These are phyloP conservation scores for Dendropsophus ebraccatus DNA, from an alignment of 2,113 vertebrate genomes.

Conservation along the genomic window DNA sequence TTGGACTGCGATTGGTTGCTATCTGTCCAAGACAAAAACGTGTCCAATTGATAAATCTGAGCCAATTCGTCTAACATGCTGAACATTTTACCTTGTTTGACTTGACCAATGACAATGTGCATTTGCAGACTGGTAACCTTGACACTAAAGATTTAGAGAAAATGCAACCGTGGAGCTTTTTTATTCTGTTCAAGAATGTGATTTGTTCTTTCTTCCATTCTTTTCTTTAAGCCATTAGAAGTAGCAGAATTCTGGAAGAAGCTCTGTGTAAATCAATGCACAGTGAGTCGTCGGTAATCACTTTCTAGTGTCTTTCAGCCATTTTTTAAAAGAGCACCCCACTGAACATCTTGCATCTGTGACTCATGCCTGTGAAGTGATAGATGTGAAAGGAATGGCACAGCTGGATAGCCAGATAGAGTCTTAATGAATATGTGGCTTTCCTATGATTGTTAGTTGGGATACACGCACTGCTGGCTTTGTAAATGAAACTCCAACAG, in stretches of 20 bases:
- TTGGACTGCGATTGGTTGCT: too few relatives aligned
- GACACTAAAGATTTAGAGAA: constrained; percentile 26
- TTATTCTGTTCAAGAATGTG: constrained; percentile 17
- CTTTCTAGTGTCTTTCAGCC: constrained; percentile 40
- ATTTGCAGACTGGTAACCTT: constrained; percentile 36
- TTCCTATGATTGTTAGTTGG: constrained; percentile 32
- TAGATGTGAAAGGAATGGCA: constrained; percentile 22
- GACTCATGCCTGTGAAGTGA: constrained; percentile 21
- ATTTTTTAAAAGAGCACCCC: constrained; percentile 40
- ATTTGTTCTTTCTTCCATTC: constrained; percentile 15
- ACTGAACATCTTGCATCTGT: constrained; percentile 47
- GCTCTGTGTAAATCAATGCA: constrained; percentile 22
- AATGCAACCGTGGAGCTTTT: constrained; percentile 29
- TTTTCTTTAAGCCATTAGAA: constrained; percentile 1
- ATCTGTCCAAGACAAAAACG: too few relatives aligned
- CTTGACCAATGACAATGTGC: background rate
- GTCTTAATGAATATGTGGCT: constrained; percentile 47
- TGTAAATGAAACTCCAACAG: constrained; percentile 25
- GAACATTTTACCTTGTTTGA: constrained; percentile 18
- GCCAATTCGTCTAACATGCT: background rate
- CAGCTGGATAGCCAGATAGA: constrained; percentile 21
- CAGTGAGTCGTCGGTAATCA: background rate
- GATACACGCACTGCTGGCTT: background rate
- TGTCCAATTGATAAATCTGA: too few relatives aligned
- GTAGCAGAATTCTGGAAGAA: constrained; percentile 9